These are phyloP conservation scores for Pogona vitticeps DNA, from an alignment of 2,113 vertebrate genomes.

Conservation along the genomic window DNA sequence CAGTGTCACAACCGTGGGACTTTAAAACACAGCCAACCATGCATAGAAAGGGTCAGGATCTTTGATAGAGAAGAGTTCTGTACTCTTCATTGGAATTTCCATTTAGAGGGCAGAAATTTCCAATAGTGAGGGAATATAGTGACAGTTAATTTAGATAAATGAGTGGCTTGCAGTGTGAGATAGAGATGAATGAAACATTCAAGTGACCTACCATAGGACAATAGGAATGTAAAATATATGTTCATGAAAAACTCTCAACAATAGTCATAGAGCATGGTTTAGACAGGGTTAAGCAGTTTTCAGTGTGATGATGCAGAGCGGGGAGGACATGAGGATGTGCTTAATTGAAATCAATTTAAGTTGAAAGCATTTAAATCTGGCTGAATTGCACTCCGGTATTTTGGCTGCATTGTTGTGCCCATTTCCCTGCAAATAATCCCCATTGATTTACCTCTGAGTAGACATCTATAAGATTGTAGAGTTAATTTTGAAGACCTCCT, in stretches of 20 bases:
- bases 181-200: constrained; percentile 27
- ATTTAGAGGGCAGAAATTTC: constrained; percentile 35
- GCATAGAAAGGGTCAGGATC: constrained; percentile 9
- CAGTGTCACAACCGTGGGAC: background rate
- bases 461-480: background rate
- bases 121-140: background rate
- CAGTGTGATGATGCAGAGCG: background rate
- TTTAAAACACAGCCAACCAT: constrained; percentile 14
- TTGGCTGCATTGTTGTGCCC: background rate
- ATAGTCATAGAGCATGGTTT: background rate
- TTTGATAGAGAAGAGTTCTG: background rate
- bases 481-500: background rate
- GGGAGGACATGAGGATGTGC: background rate
- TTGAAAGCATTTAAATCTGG: background rate
- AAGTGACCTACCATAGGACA: background rate
- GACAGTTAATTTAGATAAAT: background rate
- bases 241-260: background rate
- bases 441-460: background rate
- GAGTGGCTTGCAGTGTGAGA: background rate
- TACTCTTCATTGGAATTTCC: constrained; percentile 12
- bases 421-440: background rate
- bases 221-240: background rate
- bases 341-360: background rate
- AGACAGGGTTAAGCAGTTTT: background rate
- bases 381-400: background rate